These are phyloP conservation scores for Thumatha senex DNA, from an alignment of 2,888 invertebrate species.

Conservation along the genomic window DNA sequence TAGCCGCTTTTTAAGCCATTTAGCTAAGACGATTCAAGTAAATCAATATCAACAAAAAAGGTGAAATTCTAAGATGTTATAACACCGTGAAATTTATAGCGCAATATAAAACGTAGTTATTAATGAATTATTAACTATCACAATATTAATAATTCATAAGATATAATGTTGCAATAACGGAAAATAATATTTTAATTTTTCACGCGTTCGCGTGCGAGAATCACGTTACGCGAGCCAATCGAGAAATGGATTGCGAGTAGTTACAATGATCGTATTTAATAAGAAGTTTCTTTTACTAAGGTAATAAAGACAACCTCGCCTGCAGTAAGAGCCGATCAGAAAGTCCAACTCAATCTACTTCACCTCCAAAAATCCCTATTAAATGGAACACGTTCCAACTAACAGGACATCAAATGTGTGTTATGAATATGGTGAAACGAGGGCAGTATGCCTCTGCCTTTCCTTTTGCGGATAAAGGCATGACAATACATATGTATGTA, in stretches of 20 bases:
- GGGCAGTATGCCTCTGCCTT: too few species aligned
- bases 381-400: too few species aligned
- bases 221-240: not conserved
- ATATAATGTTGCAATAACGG: slow-evolving; percentile 35
- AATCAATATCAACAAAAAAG: slow-evolving; percentile 30
- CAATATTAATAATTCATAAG: slow-evolving; percentile 43
- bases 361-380: too few species aligned
- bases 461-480: too few species aligned
- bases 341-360: too few species aligned
- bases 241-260: slow-evolving; percentile 7
- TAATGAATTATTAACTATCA: slow-evolving; percentile 41
- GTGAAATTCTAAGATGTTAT: slow-evolving; percentile 37
- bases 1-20: not conserved
- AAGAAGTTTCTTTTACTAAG: too few species aligned
- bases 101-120: slow-evolving; percentile 38
- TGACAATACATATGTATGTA: too few species aligned
- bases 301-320: too few species aligned
- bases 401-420: too few species aligned
- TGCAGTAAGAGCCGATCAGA: too few species aligned
- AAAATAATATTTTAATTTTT: slow-evolving; percentile 26
- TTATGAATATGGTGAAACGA: too few species aligned
- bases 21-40: slow-evolving; percentile 22
- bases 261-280: slow-evolving; percentile 18
- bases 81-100: slow-evolving; percentile 39
- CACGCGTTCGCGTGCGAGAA: not conserved